Evolutionary conservation across 2,888 invertebrate genomes (phyloP).

Genomic region (Yponomeuta malinellus): DNA sequence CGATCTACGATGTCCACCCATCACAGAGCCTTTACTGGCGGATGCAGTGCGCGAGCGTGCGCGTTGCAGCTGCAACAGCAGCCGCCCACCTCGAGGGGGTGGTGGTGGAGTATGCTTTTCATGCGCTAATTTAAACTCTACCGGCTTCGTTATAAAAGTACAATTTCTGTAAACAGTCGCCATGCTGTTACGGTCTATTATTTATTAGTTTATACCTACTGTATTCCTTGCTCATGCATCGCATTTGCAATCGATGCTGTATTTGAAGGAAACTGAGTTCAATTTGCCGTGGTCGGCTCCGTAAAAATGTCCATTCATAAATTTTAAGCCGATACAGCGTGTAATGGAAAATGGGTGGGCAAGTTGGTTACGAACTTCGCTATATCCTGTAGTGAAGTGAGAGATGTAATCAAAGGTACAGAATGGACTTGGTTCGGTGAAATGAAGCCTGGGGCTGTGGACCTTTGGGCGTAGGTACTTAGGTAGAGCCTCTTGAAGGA

Average conservation of each 20-base stretch:
- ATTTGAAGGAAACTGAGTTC: background rate
- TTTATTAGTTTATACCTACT: slow-evolving; percentile 12
- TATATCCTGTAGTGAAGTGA: no score
- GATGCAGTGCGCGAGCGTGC: slow-evolving; percentile 37
- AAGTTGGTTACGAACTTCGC: no score
- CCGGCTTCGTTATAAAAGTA: background rate
- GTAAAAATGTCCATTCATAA: no score
- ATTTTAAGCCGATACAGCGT: no score
- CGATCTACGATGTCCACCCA: slow-evolving; percentile 20
- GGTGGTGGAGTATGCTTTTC: background rate
- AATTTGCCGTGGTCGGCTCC: background rate
- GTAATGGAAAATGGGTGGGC: no score
- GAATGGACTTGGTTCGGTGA: no score
- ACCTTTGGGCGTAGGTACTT: no score
- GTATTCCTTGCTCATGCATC: background rate
- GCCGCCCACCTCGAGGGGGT: background rate
- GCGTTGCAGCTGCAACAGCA: slow-evolving; percentile 31
- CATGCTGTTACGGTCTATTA: slow-evolving; percentile 20
- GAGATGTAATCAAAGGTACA: no score
- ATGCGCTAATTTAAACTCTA: background rate
- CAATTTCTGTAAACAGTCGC: background rate
- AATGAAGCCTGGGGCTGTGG: no score
- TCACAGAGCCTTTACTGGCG: slow-evolving; percentile 25
- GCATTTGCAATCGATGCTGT: background rate
- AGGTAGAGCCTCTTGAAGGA: no score